phyloP scores from a whole-genome alignment of 2,797 vertebrate genomes.

The Betta splendens region DNA sequence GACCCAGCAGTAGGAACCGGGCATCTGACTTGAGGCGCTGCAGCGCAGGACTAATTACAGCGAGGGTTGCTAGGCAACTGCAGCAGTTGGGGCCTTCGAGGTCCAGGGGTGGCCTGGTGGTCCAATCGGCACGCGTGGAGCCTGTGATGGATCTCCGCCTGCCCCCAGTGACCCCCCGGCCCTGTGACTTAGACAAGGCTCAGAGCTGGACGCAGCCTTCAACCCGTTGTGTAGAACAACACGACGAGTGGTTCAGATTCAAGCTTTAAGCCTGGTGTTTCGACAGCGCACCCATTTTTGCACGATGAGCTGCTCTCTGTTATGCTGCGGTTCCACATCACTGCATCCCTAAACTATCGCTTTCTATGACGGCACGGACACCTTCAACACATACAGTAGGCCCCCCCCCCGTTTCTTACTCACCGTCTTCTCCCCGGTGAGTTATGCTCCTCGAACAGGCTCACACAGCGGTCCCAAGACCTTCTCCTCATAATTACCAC shows the following conservation, averaged over 20 bases:
- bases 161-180: slow-evolving; percentile 56
- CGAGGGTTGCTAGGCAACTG: slow-evolving; percentile 87
- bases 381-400: slow-evolving; percentile 60
- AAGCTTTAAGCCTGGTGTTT: no score
- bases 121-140: slow-evolving; percentile 60
- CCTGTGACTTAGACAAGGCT: slow-evolving; percentile 42
- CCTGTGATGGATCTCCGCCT: slow-evolving; percentile 73
- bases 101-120: slow-evolving; percentile 75
- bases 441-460: slow-evolving; percentile 65
- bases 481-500: slow-evolving; percentile 76
- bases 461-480: slow-evolving; percentile 69
- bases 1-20: slow-evolving; percentile 72
- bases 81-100: slow-evolving; percentile 71
- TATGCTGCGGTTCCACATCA: no score
- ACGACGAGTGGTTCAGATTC: no score
- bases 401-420: slow-evolving; percentile 52
- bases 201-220: slow-evolving; percentile 20
- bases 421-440: slow-evolving; percentile 72
- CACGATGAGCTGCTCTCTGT: no score
- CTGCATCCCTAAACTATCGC: slow-evolving; percentile 38
- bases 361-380: slow-evolving; percentile 61
- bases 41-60: slow-evolving; percentile 82
- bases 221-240: no score
- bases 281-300: no score
- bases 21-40: slow-evolving; percentile 73